Base-by-base conservation (phyloP, 2,888 invertebrate species). In the Psylliodes chrysocephalus region DNA sequence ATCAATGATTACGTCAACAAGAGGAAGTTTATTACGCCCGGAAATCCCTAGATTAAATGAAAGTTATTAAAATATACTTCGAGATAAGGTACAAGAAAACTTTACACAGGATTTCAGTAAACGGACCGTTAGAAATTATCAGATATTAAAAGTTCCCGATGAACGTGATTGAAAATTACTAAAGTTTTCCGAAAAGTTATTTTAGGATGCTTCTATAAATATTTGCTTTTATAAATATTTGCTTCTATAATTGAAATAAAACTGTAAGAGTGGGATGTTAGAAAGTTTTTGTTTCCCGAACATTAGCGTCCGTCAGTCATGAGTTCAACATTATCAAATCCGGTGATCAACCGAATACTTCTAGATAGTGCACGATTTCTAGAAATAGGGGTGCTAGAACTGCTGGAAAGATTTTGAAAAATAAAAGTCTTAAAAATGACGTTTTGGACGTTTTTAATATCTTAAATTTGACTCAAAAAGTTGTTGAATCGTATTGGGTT, bases 1-100 rank as follows among this genome's bases (percentile, higher is more conserved):
- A 69, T 69, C 69, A 65, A 68, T 60, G 64, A 66, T 66, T 53
- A 63, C 64, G 68, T 68, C 68, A 67, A 68, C 69, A 54, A 62
- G 65, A 44, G 66, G 52, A 63, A 64, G 63, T 68, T 64, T 69
- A 71, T 71, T 63, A 66, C 49, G 56, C 38, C 30, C 44, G 19
- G 60, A 68, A 63, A 64, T 56, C 51, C 60, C 51, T 25, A 14
- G 28, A 49, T 49, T 49, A 49, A 49, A 49, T 49, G 28, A 49
- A 49, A 49, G 49, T 49, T 49, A 49, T 49, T 49, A 49, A 49
- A 49, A 28, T 49, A 28, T 49, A 28, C 19, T 49, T 6, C 1
- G 6, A 49, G 28, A 49, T 49, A 49, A 49, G 49, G 28, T 49
- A 28, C 25, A 19, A 15, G 28, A 49, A 49, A 49, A 49, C 25